These are phyloP conservation scores for Schizotus pectinicornis DNA, from an alignment of 2,888 invertebrate genomes.

Conservation along the genomic window DNA sequence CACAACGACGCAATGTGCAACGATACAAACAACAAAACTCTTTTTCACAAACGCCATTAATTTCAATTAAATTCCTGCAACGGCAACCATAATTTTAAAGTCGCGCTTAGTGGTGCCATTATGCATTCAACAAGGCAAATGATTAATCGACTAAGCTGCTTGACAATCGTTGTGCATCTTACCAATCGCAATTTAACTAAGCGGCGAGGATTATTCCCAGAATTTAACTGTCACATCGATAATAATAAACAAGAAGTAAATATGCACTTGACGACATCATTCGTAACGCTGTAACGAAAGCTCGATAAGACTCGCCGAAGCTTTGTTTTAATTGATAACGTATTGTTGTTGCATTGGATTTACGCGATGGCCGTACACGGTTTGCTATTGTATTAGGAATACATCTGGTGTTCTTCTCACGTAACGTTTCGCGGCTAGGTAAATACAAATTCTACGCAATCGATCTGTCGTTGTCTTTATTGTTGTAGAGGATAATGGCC, in stretches of 20 bases:
- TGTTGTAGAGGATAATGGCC: too few species aligned
- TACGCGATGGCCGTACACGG: not conserved
- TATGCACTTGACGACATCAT: slow-evolving; percentile 6
- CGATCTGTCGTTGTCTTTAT: too few species aligned
- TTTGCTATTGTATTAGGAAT: not conserved
- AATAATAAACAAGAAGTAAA: slow-evolving; percentile 7
- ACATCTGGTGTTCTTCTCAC: not conserved
- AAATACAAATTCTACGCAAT: too few species aligned
- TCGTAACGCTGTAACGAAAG: slow-evolving; percentile 9
- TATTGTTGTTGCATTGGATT: not conserved
- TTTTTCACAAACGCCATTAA: not conserved
- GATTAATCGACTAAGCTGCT: too few species aligned
- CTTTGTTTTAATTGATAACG: slow-evolving; percentile 13
- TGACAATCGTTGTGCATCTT: too few species aligned
- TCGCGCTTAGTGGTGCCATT: too few species aligned
- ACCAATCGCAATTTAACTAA: too few species aligned
- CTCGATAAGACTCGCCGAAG: slow-evolving; percentile 3
- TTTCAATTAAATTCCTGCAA: too few species aligned
- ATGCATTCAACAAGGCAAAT: too few species aligned
- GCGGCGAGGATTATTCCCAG: too few species aligned
- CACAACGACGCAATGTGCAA: not conserved
- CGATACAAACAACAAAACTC: not conserved
- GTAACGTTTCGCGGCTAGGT: too few species aligned
- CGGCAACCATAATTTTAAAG: too few species aligned
- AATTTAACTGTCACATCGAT: not conserved